Conservation (phyloP, 1,140 invertebrate species). For the Papilio dardanus region DNA sequence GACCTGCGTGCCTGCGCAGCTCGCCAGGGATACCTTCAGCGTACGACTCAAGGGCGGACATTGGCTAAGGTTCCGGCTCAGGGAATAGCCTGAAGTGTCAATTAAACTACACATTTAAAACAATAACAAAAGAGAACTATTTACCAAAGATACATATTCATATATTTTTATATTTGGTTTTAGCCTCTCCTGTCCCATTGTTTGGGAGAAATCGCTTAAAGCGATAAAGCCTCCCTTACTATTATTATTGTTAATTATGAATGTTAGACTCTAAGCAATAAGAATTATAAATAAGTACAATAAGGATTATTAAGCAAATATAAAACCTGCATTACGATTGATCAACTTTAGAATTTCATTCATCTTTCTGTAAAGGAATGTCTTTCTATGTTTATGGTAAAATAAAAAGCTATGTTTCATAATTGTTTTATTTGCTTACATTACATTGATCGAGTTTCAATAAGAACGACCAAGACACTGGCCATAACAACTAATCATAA, state of each 20-base stretch:
- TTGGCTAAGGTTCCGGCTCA: constrained; percentile 58
- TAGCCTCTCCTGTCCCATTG: too few species aligned
- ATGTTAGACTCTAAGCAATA: too few species aligned
- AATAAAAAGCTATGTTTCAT: background rate
- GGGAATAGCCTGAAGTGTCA: constrained; percentile 36
- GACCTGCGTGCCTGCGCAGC: constrained; percentile 57
- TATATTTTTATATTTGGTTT: too few species aligned
- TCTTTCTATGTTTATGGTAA: background rate
- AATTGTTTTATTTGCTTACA: background rate
- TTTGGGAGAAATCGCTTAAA: too few species aligned
- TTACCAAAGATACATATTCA: too few species aligned
- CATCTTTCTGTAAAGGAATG: background rate
- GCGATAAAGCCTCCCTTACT: too few species aligned
- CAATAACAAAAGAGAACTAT: too few species aligned
- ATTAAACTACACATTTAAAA: background rate
- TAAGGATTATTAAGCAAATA: too few species aligned
- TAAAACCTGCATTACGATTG: background rate
- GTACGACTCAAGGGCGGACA: constrained; percentile 65
- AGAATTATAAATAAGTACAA: too few species aligned
- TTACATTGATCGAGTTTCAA: background rate
- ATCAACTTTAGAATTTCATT: background rate
- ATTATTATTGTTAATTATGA: too few species aligned
- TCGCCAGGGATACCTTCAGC: constrained; percentile 60
- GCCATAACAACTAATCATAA: too few species aligned
- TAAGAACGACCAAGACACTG: background rate